These are phyloP conservation scores for Pseudolaguvia tuberculata DNA, from an alignment of 2,113 vertebrate genomes.

Conservation along the genomic window DNA sequence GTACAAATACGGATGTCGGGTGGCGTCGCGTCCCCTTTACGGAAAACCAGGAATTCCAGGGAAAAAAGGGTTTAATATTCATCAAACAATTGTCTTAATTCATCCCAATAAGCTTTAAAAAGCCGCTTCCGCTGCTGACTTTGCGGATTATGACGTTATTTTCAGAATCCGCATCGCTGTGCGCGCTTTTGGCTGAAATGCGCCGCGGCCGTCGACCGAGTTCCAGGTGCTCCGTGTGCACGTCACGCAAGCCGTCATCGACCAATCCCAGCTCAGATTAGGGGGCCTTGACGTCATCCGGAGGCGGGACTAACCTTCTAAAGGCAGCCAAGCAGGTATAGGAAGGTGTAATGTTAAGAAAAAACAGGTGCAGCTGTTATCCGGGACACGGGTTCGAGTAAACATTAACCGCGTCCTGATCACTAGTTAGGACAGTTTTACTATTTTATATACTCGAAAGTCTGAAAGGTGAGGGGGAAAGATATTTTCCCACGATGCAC, in stretches of 20 bases:
- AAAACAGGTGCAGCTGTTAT: background rate
- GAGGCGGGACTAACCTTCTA: constrained; percentile 60
- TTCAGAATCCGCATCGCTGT: constrained; percentile 67
- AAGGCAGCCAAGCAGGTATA: constrained; percentile 57
- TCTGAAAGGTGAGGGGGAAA: background rate
- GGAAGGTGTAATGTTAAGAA: background rate
- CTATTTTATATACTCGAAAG: background rate
- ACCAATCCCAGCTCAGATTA: constrained; percentile 61
- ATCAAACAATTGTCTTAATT: constrained; percentile 37
- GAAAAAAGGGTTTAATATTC: constrained; percentile 25
- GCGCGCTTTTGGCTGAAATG: constrained; percentile 48
- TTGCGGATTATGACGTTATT: constrained; percentile 45
- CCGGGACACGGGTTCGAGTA: background rate
- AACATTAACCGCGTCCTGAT: background rate
- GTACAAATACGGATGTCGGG: constrained; percentile 56
- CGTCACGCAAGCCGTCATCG: constrained; percentile 49
- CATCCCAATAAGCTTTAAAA: background rate
- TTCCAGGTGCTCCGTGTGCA: constrained; percentile 68
- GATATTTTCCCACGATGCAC: constrained; percentile 6
- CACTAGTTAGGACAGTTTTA: background rate
- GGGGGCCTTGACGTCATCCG: background rate
- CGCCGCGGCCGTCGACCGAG: constrained; percentile 58
- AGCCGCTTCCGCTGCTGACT: background rate
- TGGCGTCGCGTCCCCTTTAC: constrained; percentile 43
- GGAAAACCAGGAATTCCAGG: constrained; percentile 53